Percentiles rank a stretch among this genome's conserved stretches.
These are phyloP conservation scores for Coboldia fuscipes DNA, from an alignment of 1,140 invertebrate genomes.

Conservation along the genomic window DNA sequence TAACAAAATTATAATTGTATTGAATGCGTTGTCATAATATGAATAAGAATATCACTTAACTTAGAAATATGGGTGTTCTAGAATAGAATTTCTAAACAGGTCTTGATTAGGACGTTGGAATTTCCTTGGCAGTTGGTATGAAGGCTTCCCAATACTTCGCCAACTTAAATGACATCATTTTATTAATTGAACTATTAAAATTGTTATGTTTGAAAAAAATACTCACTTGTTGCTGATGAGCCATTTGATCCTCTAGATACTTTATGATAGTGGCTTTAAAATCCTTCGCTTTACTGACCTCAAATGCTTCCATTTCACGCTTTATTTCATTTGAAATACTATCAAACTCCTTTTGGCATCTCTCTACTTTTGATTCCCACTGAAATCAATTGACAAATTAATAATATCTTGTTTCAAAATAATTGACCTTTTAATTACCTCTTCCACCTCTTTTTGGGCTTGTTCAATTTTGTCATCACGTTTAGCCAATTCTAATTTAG, in stretches of 20 bases:
- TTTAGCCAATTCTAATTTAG: conserved; percentile 71
- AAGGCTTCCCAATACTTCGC: conserved; percentile 91
- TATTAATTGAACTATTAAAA: background rate
- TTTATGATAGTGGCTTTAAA: conserved; percentile 76
- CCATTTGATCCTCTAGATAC: conserved; percentile 85
- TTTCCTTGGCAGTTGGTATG: conserved; percentile 74
- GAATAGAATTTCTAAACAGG: too few species aligned
- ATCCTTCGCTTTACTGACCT: conserved; percentile 68
- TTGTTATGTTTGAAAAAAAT: conserved; percentile 3
- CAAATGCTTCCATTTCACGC: conserved; percentile 85
- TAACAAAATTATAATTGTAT: too few species aligned
- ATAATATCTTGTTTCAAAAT: background rate
- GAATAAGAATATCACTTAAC: too few species aligned
- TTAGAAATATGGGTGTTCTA: too few species aligned
- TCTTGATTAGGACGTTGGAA: too few species aligned
- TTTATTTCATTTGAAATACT: conserved; percentile 92
- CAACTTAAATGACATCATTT: conserved; percentile 31
- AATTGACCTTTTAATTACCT: conserved; percentile 30
- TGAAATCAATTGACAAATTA: conserved; percentile 18
- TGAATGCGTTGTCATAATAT: too few species aligned
- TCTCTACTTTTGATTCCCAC: conserved; percentile 91
- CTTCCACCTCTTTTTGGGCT: conserved; percentile 74
- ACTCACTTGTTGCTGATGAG: conserved; percentile 80
- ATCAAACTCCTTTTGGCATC: conserved; percentile 91
- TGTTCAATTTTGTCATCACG: conserved; percentile 76